These are phyloP conservation scores for Neosalanx taihuensis DNA, from an alignment of 2,797 vertebrate species.

Conservation along the genomic window DNA sequence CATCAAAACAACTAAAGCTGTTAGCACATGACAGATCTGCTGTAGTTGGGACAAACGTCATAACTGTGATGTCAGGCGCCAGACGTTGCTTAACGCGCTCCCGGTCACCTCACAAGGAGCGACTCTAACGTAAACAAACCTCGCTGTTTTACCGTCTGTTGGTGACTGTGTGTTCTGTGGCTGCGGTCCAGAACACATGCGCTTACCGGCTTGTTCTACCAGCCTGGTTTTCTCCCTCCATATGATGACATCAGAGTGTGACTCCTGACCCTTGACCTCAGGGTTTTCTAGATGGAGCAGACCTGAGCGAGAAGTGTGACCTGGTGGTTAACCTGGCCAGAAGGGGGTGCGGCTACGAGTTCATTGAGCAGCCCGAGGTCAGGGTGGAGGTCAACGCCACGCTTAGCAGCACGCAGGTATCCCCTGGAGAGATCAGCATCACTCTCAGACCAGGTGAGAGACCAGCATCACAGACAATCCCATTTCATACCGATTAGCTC, in stretches of 20 bases:
- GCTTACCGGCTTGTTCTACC: background rate
- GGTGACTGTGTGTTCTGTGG: background rate
- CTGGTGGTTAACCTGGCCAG: constrained; percentile 77
- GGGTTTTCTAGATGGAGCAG: constrained; percentile 82
- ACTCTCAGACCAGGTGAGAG: constrained; percentile 84
- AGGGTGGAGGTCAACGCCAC: constrained; percentile 76
- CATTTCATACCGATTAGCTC: background rate
- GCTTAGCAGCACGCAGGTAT: constrained; percentile 83
- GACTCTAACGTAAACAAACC: background rate
- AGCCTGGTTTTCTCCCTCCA: background rate
- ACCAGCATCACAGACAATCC: background rate
- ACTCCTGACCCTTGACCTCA: constrained; percentile 47
- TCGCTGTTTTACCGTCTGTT: background rate
- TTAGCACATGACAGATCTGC: constrained; percentile 36
- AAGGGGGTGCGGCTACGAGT: constrained; percentile 83
- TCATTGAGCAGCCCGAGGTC: constrained; percentile 80
- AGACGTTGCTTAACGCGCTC: constrained; percentile 2
- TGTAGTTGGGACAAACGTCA: background rate
- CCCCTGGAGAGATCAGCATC: constrained; percentile 80
- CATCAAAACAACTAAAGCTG: constrained; percentile 38
- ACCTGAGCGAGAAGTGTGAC: constrained; percentile 83
- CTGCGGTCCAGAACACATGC: background rate
- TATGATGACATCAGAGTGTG: background rate
- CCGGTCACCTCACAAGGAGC: background rate
- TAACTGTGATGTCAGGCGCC: background rate